Conservation (phyloP, 2,113 vertebrate species). For the Trachemys scripta region DNA sequence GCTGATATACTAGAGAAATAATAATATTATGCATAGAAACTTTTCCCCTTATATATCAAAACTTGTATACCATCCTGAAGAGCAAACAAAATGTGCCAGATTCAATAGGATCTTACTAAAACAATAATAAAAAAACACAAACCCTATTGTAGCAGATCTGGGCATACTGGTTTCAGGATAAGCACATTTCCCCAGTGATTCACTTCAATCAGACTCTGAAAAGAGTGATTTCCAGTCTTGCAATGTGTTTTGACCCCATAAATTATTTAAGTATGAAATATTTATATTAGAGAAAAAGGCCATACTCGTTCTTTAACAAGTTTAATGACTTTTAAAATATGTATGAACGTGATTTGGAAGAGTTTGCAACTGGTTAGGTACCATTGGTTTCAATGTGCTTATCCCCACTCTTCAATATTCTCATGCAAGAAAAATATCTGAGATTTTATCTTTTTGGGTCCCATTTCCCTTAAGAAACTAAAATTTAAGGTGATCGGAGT, state of each 20-base stretch:
- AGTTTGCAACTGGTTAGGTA: conserved; percentile 19
- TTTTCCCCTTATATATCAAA: neutral
- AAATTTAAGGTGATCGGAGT: neutral
- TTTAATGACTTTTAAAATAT: conserved; percentile 54
- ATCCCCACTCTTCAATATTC: neutral
- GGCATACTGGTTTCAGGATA: neutral
- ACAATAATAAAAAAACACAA: neutral
- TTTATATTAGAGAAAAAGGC: conserved; percentile 53
- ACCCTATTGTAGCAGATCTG: neutral
- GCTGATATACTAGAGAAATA: neutral
- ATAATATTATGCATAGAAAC: neutral
- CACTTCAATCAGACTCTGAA: conserved; percentile 30
- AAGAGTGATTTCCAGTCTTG: conserved; percentile 7
- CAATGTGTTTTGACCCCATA: conserved; percentile 21
- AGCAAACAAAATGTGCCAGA: neutral
- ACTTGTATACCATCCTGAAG: neutral
- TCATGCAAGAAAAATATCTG: neutral
- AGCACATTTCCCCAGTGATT: neutral
- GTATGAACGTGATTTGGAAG: conserved; percentile 7
- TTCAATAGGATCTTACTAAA: neutral
- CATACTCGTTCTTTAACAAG: conserved; percentile 48
- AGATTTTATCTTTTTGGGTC: neutral
- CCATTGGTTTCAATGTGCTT: neutral
- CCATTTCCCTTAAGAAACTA: neutral
- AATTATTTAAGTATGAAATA: conserved; percentile 64